Evolutionary conservation across 2,797 vertebrate genomes (phyloP).

Genomic region (Sebastolobus alascanus): DNA sequence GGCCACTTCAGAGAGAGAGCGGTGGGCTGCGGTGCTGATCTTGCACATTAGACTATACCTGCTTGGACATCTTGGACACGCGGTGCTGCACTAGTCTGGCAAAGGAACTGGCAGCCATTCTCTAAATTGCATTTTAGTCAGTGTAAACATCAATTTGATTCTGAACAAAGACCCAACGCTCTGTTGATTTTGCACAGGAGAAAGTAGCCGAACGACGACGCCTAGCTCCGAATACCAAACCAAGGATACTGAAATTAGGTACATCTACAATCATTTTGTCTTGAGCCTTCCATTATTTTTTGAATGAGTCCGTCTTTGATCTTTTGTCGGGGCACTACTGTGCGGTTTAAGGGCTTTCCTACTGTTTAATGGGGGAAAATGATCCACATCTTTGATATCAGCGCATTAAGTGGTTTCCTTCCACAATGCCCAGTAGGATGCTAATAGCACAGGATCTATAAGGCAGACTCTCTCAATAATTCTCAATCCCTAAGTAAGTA

Average conservation of each 20-base stretch:
- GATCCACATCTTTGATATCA: slow-evolving; percentile 49
- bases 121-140: slow-evolving; percentile 14
- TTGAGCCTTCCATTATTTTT: slow-evolving; percentile 24
- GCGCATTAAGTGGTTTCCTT: slow-evolving; percentile 28
- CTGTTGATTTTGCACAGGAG: background rate
- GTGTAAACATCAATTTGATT: slow-evolving; percentile 21
- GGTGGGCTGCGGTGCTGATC: slow-evolving; percentile 54
- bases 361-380: slow-evolving; percentile 44
- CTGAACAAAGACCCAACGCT: slow-evolving; percentile 17
- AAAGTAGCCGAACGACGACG: slow-evolving; percentile 16
- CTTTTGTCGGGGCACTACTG: slow-evolving; percentile 32
- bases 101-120: background rate
- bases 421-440: slow-evolving; percentile 20
- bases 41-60: slow-evolving; percentile 49
- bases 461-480: background rate
- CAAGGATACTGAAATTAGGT: background rate
- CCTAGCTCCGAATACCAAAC: slow-evolving; percentile 17
- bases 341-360: slow-evolving; percentile 40
- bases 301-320: slow-evolving; percentile 53
- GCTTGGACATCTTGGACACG: slow-evolving; percentile 39
- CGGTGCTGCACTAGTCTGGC: background rate
- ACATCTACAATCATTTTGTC: slow-evolving; percentile 8
- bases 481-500: background rate
- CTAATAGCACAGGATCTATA: slow-evolving; percentile 16
- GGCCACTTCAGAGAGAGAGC: slow-evolving; percentile 36